Percentiles rank a stretch among this genome's conserved stretches.
Evolutionary conservation across 2,113 vertebrate species (phyloP).

Genomic region (Craseonycteris thonglongyai): DNA sequence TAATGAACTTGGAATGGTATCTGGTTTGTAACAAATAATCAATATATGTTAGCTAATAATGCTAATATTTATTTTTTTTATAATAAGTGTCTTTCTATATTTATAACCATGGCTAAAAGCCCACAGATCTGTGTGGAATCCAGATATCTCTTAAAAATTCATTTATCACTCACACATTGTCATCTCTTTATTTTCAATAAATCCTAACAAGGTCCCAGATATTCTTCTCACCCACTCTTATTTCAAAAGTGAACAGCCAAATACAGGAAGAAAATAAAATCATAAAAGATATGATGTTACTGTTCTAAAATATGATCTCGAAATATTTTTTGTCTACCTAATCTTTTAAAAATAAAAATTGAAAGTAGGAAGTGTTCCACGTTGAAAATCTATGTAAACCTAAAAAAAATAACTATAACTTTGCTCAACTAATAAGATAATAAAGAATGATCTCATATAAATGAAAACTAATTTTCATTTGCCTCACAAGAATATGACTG

Average conservation of each 20-base stretch:
- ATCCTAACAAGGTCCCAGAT: background rate
- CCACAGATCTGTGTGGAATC: background rate
- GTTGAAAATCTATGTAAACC: too few species aligned
- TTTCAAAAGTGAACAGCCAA: background rate
- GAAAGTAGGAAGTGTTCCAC: background rate
- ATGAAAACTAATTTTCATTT: too few species aligned
- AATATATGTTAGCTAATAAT: background rate
- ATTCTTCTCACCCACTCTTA: background rate
- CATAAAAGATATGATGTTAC: background rate
- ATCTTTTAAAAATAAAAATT: background rate
- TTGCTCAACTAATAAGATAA: too few species aligned
- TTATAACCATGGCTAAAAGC: background rate
- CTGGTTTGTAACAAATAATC: background rate
- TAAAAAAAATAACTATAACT: too few species aligned
- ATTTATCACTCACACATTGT: background rate
- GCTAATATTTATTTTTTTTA: background rate
- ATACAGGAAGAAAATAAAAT: background rate
- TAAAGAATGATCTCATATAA: too few species aligned
- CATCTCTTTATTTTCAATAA: background rate
- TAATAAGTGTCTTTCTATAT: too few species aligned
- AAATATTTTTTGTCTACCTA: background rate
- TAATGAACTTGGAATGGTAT: background rate
- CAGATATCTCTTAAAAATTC: background rate
- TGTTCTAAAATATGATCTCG: background rate
- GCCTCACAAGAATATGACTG: too few species aligned